Conservation (phyloP, 2,797 vertebrate genomes). For the Arrhamphus sclerolepis region DNA sequence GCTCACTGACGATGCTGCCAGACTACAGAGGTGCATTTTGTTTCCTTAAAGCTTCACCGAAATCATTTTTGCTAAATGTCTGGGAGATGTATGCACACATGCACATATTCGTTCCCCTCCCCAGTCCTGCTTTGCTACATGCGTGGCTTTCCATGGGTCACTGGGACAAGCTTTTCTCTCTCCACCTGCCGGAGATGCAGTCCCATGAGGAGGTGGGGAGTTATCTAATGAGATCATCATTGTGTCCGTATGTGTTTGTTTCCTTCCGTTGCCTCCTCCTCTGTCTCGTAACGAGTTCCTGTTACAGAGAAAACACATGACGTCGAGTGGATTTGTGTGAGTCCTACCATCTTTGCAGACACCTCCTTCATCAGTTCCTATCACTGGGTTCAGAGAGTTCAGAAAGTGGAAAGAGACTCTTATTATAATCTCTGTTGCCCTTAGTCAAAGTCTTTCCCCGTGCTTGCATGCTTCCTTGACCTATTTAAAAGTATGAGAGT, state of each 20-base stretch:
- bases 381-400: constrained; percentile 9
- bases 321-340: constrained; percentile 3
- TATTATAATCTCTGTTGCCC: constrained; percentile 14
- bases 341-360: constrained; percentile 3
- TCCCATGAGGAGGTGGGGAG: constrained; percentile 32
- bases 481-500: constrained; percentile 40
- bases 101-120: too few species aligned
- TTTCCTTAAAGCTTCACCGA: constrained; percentile 35
- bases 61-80: constrained; percentile 26
- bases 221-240: constrained; percentile 70
- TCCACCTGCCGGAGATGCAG: constrained; percentile 50
- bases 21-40: constrained; percentile 79
- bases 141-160: constrained; percentile 56
- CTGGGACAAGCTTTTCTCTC: constrained; percentile 46
- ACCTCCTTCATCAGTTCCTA: constrained; percentile 13
- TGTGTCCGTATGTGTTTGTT: constrained; percentile 53
- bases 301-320: constrained; percentile 45
- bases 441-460: constrained; percentile 17
- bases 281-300: constrained; percentile 23
- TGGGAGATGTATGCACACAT: constrained; percentile 11
- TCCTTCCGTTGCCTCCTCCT: constrained; percentile 26
- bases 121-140: too few species aligned
- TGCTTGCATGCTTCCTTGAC: constrained; percentile 24
- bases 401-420: constrained; percentile 10
- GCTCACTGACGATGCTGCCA: constrained; percentile 60